Percentiles rank a stretch among this genome's conserved stretches.
Evolutionary conservation across 2,888 invertebrate species (phyloP).

Genomic region (Geotrupes spiniger): DNA sequence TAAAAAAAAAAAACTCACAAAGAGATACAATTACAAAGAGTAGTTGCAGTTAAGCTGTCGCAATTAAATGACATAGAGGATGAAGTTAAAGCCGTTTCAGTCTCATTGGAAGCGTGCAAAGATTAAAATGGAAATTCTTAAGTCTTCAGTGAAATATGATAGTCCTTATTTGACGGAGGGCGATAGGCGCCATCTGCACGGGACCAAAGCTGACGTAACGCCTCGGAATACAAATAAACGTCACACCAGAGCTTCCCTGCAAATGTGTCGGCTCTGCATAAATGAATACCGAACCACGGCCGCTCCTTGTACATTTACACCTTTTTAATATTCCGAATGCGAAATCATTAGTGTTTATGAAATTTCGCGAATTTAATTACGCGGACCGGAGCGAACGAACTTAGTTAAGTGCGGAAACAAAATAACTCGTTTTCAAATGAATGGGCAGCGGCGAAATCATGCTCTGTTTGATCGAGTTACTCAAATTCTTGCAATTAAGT

Average conservation of each 20-base stretch:
- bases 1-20: no score
- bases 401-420: slow-evolving; percentile 13
- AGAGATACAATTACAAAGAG: no score
- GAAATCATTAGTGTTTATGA: slow-evolving; percentile 12
- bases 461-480: slow-evolving; percentile 25
- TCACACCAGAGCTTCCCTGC: slow-evolving; percentile 23
- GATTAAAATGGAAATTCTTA: slow-evolving; percentile 44
- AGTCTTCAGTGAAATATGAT: slow-evolving; percentile 44
- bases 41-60: slow-evolving; percentile 29
- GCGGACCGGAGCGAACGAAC: slow-evolving; percentile 10
- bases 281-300: slow-evolving; percentile 27
- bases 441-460: slow-evolving; percentile 17
- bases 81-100: slow-evolving; percentile 31
- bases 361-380: slow-evolving; percentile 13
- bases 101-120: slow-evolving; percentile 26
- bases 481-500: slow-evolving; percentile 32
- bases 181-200: slow-evolving; percentile 30
- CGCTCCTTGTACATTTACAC: slow-evolving; percentile 20
- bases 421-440: slow-evolving; percentile 18
- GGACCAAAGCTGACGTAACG: slow-evolving; percentile 27
- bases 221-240: slow-evolving; percentile 28
- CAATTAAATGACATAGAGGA: slow-evolving; percentile 23
- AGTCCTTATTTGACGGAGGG: slow-evolving; percentile 38
- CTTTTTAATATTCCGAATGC: slow-evolving; percentile 21
- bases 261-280: slow-evolving; percentile 28